Base-by-base conservation (phyloP, 2,888 invertebrate species). In the Sympetrum striolatum region DNA sequence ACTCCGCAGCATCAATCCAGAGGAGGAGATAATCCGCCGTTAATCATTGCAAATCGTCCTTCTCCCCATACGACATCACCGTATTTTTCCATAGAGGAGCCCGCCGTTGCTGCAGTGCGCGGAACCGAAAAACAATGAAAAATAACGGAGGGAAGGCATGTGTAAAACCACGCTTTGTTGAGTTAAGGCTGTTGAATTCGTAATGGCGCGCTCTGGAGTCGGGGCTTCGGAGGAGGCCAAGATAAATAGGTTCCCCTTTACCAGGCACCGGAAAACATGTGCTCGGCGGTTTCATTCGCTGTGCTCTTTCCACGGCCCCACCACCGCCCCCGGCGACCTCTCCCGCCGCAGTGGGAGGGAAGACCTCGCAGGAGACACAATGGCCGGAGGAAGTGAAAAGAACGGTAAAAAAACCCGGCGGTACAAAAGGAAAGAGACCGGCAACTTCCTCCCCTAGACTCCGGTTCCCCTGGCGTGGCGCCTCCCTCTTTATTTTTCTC, bases 251-350 rank as follows among this genome's bases (percentile, higher is more conserved):
- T 25, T 64, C 86, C 86, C 86, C 60, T 86, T 86, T 86, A 58
- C 86, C 86, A 35, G 86, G 86, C 60, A 86, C 86, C 86, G 86
- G 86, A 86, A 86, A 86, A 86, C 86, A 86, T 86, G 86, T 86
- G 86, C 31, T 86, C 86, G 60, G 58, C 37, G 86, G 58, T 86
- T 86, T 86, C 86, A 86, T 86, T 86, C 86, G 58, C 58, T 86
- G 39, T 60, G 58, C 86, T 86, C 86, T 60, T 86, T 60, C 37
- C 64, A 15, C 14, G 31, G 48, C 53, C 53, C 81, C 31, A 25
- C 31, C 31, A 48, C 10, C 31, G 39, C 25, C 25, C 44, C 44
- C 44, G 10, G 44, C 44, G 44, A 44, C 44, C 44, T 44, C 44
- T 44, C 44, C 53, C 18, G 53, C 53, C 53, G 53, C 18, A 53